Conservation (phyloP, 2,888 invertebrate genomes). For the Nycteola revayana region DNA sequence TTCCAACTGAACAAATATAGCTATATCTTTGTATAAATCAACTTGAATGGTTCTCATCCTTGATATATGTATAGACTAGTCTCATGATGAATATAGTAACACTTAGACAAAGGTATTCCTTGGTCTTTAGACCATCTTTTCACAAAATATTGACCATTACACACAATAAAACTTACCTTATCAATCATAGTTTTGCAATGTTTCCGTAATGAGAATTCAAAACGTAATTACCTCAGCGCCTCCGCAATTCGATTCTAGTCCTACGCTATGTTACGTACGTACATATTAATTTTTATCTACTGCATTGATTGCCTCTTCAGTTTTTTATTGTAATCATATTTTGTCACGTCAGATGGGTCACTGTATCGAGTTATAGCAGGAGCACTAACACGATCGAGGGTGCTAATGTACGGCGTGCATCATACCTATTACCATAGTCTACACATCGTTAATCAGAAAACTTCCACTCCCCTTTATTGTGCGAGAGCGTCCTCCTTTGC, state of each 20-base stretch:
- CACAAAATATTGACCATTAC: no score
- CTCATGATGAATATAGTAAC: no score
- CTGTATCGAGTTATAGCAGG: constrained; percentile 48
- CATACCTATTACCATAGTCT: constrained; percentile 32
- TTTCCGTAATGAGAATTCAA: constrained; percentile 9
- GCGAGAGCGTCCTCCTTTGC: constrained; percentile 77
- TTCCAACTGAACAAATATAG: no score
- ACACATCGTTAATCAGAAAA: constrained; percentile 37
- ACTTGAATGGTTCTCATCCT: no score
- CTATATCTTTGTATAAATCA: no score
- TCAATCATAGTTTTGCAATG: constrained; percentile 3
- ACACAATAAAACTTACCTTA: constrained; percentile 5
- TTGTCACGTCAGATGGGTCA: constrained; percentile 57
- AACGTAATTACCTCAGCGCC: constrained; percentile 26
- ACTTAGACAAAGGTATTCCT: no score
- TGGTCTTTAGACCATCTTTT: no score
- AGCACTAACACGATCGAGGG: constrained; percentile 48
- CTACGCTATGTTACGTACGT: constrained; percentile 3
- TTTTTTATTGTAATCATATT: constrained; percentile 35
- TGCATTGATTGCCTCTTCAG: not conserved
- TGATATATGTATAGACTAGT: no score
- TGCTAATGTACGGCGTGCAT: constrained; percentile 52
- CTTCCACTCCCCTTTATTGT: constrained; percentile 73
- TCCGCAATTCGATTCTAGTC: constrained; percentile 13
- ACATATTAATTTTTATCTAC: no score